Conservation (phyloP, 2,888 invertebrate genomes). For the Lithophane semibrunnea region DNA sequence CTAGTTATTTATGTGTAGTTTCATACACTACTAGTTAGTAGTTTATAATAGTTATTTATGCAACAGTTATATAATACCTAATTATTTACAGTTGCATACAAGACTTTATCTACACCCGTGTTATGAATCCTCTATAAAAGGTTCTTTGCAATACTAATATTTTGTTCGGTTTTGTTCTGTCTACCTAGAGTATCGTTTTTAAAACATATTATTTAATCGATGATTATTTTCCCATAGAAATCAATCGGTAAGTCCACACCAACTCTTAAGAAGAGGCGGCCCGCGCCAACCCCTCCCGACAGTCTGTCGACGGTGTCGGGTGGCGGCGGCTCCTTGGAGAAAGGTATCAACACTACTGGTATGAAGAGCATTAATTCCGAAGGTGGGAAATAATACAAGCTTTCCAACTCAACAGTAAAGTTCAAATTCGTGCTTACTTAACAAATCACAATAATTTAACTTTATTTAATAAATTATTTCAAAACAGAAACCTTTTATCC, state of each 20-base stretch:
- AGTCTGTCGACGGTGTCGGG: conserved; percentile 82
- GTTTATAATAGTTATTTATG: no score
- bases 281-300: conserved; percentile 92
- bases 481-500: not conserved
- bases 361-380: conserved; percentile 73
- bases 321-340: conserved; percentile 79
- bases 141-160: no score
- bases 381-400: conserved; percentile 54
- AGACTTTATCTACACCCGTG: no score
- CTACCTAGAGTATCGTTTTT: not conserved
- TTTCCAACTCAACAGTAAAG: not conserved
- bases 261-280: conserved; percentile 91
- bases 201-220: not conserved
- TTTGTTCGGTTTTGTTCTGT: no score
- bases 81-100: no score
- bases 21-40: no score
- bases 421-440: not conserved
- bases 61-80: no score
- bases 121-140: no score
- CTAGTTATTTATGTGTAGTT: no score
- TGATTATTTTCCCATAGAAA: conserved; percentile 70
- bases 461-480: not conserved
- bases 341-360: conserved; percentile 77
- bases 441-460: not conserved
- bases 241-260: conserved; percentile 85